phyloP scores from a whole-genome alignment of 2,797 vertebrate species.

The Todus mexicanus region DNA sequence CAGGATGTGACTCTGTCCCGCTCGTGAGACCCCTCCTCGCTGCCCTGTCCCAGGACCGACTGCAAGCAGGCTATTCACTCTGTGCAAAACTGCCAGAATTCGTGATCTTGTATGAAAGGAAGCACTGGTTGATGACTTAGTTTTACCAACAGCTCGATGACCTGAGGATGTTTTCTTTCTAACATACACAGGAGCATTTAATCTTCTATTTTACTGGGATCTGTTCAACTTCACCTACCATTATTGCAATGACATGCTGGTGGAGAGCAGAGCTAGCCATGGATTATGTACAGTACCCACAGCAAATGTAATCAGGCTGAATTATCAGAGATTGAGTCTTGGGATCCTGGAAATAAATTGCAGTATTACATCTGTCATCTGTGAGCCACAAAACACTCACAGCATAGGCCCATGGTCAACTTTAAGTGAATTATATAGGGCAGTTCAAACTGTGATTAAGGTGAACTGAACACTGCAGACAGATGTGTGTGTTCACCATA shows the following conservation, averaged over 20 bases:
- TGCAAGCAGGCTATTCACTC: neutral
- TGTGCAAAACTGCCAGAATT: neutral
- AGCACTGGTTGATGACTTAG: neutral
- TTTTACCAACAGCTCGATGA: neutral
- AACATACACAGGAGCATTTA: neutral
- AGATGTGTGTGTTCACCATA: neutral
- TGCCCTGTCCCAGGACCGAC: neutral
- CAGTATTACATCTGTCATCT: conserved; percentile 29
- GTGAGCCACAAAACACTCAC: conserved; percentile 1
- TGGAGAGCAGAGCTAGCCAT: neutral
- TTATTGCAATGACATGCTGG: conserved; percentile 15
- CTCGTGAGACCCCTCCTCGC: neutral
- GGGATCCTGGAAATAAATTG: conserved; percentile 2
- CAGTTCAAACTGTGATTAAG: neutral
- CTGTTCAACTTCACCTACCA: conserved; percentile 37
- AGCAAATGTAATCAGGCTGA: conserved; percentile 13
- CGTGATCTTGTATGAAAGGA: conserved; percentile 22
- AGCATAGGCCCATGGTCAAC: neutral
- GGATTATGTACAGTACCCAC: neutral
- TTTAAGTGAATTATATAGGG: conserved; percentile 12
- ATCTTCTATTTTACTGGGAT: neutral
- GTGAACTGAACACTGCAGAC: neutral
- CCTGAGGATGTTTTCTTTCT: neutral
- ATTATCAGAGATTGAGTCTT: conserved; percentile 1
- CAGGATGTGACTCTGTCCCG: neutral